Evolutionary conservation across 1,140 invertebrate genomes (phyloP), one percentile per base, ranked within the genome.

Genomic region (Catajapyx aquilonaris): DNA sequence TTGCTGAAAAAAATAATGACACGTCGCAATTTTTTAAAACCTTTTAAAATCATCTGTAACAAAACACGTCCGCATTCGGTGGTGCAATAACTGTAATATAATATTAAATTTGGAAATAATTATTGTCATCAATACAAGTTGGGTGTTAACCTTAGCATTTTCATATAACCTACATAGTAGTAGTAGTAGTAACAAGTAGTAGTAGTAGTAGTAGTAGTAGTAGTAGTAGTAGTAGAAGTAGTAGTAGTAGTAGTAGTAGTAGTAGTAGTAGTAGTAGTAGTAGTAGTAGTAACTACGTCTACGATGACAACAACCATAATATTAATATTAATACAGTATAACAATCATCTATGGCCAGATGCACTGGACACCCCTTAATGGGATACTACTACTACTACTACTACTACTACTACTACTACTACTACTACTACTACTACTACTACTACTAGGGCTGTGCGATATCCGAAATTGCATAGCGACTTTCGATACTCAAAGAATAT

Each of bases 231-330:
- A 37, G 36, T 25, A 37, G 37, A 13, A 34, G 28, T 37, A 37
- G 36, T 25, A 37, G 19, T 25, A 37, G 19, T 25, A 37, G 19
- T 25, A 37, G 36, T 19, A 37, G 36, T 37, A 37, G 36, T 25
- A 37, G 36, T 25, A 37, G 36, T 25, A 37, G 21, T 25, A 37
- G 36, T 37, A 37, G 22, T 37, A 37, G 36, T 37, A 37, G 36
- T 25, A 37, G 36, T 28, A 37, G 20, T 37, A 4, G 15, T 34
- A 28, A 28, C n/a, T 10, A 28, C 25, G 25, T 9, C 9, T n/a
- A 28, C n/a, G 25, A n/a, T n/a, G n/a, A n/a, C n/a, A n/a, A n/a
- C n/a, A n/a, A n/a, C n/a, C n/a, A n/a, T n/a, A n/a, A n/a, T n/a
- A n/a, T n/a, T n/a, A n/a, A n/a, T n/a, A n/a, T n/a, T n/a, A n/a